These are phyloP conservation scores for Abrostola tripartita DNA, from an alignment of 2,888 invertebrate species.

Conservation along the genomic window DNA sequence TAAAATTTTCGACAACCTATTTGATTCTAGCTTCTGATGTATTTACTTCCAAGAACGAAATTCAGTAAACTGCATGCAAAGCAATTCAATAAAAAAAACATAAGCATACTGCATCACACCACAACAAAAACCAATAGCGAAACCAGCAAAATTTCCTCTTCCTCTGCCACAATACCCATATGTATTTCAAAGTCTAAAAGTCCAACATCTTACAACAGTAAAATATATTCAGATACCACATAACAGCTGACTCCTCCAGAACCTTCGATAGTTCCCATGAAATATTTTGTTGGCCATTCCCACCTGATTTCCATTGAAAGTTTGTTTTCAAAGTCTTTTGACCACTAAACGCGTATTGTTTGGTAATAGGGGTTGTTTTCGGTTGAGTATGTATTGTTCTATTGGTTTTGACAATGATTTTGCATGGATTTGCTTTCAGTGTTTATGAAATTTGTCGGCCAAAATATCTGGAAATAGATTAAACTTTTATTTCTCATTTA, in stretches of 20 bases:
- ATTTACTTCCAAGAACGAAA: too few species aligned
- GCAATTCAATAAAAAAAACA: too few species aligned
- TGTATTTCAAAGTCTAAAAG: constrained; percentile 15
- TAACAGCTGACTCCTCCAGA: constrained; percentile 36
- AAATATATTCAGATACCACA: constrained; percentile 40
- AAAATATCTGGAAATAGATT: too few species aligned
- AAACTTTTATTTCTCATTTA: too few species aligned
- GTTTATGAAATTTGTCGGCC: too few species aligned
- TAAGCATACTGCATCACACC: too few species aligned
- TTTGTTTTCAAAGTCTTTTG: constrained; percentile 19
- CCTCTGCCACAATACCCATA: not conserved
- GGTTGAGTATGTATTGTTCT: constrained; percentile 14
- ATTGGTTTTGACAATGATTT: not conserved
- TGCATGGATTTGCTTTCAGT: not conserved
- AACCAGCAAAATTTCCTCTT: not conserved
- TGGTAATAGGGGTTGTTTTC: constrained; percentile 22
- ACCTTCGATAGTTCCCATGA: constrained; percentile 33
- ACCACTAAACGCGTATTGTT: constrained; percentile 44
- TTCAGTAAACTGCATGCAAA: too few species aligned
- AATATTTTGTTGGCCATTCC: constrained; percentile 46
- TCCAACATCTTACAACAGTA: constrained; percentile 15
- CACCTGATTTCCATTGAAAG: constrained; percentile 49
- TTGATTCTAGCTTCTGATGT: too few species aligned
- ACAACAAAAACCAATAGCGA: too few species aligned
- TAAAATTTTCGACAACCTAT: too few species aligned